phyloP scores from a whole-genome alignment of 2,888 invertebrate genomes.

The Diarsia brunnea region DNA sequence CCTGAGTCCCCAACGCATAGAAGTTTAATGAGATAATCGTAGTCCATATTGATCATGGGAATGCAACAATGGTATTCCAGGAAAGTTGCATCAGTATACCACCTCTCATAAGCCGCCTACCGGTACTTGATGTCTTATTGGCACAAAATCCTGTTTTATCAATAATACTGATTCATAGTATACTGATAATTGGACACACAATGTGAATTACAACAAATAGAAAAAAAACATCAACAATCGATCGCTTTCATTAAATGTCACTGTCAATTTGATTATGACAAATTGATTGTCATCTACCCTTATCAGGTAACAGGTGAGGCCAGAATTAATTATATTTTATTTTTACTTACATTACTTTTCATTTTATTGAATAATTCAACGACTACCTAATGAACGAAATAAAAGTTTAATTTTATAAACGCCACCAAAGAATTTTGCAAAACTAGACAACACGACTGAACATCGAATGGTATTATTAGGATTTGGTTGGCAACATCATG shows the following conservation, averaged over 20 bases:
- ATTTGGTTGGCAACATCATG: slow-evolving; percentile 4
- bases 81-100: slow-evolving; percentile 44
- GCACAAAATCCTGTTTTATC: slow-evolving; percentile 9
- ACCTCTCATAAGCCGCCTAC: slow-evolving; percentile 4
- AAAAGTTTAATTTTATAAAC: background rate
- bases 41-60: slow-evolving; percentile 91
- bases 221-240: slow-evolving; percentile 61
- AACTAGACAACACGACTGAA: no score
- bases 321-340: background rate
- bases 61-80: slow-evolving; percentile 21
- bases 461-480: no score
- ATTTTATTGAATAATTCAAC: no score
- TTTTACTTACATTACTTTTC: background rate
- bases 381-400: no score
- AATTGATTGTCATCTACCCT: background rate
- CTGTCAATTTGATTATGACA: slow-evolving; percentile 31
- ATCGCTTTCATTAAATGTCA: slow-evolving; percentile 50
- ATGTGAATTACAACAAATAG: slow-evolving; percentile 6
- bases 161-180: slow-evolving; percentile 30
- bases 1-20: slow-evolving; percentile 99
- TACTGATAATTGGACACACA: background rate
- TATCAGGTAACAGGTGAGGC: background rate
- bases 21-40: slow-evolving; percentile 98
- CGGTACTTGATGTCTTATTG: background rate
- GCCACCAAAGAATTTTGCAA: background rate